Percentiles rank a stretch among this genome's conserved stretches.
These are phyloP conservation scores for Syrphus vitripennis DNA, from an alignment of 2,888 invertebrate genomes.

Conservation along the genomic window DNA sequence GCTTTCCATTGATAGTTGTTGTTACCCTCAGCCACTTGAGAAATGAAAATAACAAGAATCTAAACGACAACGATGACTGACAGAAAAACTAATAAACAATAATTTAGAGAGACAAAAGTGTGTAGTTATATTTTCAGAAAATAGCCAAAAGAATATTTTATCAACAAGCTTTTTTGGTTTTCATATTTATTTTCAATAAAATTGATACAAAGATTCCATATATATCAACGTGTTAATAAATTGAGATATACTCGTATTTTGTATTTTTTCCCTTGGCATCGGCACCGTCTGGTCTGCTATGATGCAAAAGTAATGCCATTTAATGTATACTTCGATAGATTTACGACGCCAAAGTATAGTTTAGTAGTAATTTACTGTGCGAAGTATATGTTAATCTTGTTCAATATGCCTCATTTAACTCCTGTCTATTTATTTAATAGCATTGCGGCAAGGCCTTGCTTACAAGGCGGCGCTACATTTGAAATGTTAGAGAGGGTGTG, in stretches of 20 bases:
- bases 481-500: background rate
- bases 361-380: background rate
- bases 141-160: background rate
- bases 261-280: background rate
- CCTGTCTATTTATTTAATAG: background rate
- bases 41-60: background rate
- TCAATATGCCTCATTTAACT: background rate
- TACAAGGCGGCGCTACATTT: background rate
- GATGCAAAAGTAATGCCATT: conserved; percentile 1
- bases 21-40: background rate
- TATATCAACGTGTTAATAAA: background rate
- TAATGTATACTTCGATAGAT: conserved; percentile 13
- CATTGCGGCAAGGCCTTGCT: no score
- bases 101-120: background rate
- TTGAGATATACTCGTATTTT: background rate
- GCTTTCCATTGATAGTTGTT: conserved; percentile 1
- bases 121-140: background rate
- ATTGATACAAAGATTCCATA: conserved; percentile 2
- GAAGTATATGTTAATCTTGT: background rate
- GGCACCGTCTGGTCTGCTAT: background rate
- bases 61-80: conserved; percentile 3
- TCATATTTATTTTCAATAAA: conserved; percentile 14
- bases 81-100: conserved; percentile 19
- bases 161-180: conserved; percentile 9
- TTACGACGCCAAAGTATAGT: background rate